Base-by-base conservation (phyloP, 2,113 vertebrate genomes). In the Chelonoidis abingdonii region DNA sequence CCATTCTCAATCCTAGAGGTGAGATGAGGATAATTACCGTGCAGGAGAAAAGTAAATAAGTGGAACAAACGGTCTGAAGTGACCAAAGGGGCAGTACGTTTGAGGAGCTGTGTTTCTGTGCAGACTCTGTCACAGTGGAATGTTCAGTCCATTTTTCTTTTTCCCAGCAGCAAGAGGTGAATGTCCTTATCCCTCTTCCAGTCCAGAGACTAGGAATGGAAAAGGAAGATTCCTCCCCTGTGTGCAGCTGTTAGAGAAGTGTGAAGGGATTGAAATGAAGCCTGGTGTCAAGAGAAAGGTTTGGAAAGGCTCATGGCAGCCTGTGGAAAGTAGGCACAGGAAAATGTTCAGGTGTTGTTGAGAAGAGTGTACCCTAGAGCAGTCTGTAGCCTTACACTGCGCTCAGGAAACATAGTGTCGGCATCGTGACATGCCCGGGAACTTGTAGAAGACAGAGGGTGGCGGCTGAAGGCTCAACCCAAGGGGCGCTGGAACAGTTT, bases 21-120 rank as follows among this genome's bases (percentile, higher is more conserved):
- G 56, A 86, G 88, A 83, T 76, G 50, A 80, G 86, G 95, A 72
- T 76, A 84, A 59, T 29, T 82, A 53, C 79, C 78, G 3, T 81
- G 56, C 10, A 65, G 78, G 25, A 62, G 57, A 50, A 82, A 3
- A 57, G 84, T n/a, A 47, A 84, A 9, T 1, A 10, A 22, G 9
- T 25, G 21, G 49, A 90, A 56, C n/a, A n/a, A 69, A 44, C 5
- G 65, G 47, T 72, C 16, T 3, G 19, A 35, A 47, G 17, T 69
- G 24, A 88, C 24, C 50, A 16, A 7, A 75, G 14, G 89, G 35
- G 13, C 2, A 57, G 6, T 31, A 47, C 5, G 80, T 95, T 75
- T 91, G 29, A 83, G 6, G n/a, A 12, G 0, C 4, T 56, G 6
- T 24, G 9, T 6, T 85, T 59, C 9, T 12, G 1, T 41, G n/a